Evolutionary conservation across 2,113 vertebrate species (phyloP).

Genomic region (Benitochromis conjunctus): DNA sequence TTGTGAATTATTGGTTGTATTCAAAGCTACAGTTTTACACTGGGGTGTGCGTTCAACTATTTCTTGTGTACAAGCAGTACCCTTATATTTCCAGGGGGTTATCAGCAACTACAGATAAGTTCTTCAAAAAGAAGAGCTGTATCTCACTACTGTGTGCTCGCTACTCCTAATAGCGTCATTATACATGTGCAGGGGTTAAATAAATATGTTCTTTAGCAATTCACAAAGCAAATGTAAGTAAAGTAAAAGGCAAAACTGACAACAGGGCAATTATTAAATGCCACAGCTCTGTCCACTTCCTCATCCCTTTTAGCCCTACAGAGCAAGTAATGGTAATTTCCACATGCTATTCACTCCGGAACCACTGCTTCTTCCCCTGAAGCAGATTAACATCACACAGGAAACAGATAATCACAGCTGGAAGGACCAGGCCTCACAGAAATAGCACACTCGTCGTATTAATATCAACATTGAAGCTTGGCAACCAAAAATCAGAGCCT

Average conservation of each 20-base stretch:
- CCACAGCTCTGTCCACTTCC: not conserved
- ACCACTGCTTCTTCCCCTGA: constrained; percentile 47
- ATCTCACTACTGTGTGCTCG: not conserved
- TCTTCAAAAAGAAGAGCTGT: not conserved
- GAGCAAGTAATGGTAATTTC: constrained; percentile 30
- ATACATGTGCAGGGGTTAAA: not conserved
- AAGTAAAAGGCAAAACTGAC: not conserved
- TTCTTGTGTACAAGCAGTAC: not conserved
- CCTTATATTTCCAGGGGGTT: not conserved
- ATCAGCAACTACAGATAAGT: not conserved
- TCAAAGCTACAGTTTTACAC: not conserved
- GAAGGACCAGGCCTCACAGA: constrained; percentile 5
- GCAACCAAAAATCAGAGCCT: not conserved
- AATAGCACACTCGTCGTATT: constrained; percentile 37
- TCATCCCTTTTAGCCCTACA: not conserved
- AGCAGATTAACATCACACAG: constrained; percentile 63
- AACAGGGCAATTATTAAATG: not conserved
- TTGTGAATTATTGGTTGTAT: not conserved
- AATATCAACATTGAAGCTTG: constrained; percentile 3
- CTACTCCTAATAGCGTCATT: not conserved
- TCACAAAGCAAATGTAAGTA: not conserved
- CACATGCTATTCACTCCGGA: constrained; percentile 35
- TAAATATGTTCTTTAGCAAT: not conserved
- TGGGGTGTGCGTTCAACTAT: not conserved
- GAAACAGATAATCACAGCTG: constrained; percentile 61